Evolutionary conservation across 2,888 invertebrate genomes (phyloP), one percentile per base, ranked within the genome.

Genomic region (Temnothorax ravouxi): DNA sequence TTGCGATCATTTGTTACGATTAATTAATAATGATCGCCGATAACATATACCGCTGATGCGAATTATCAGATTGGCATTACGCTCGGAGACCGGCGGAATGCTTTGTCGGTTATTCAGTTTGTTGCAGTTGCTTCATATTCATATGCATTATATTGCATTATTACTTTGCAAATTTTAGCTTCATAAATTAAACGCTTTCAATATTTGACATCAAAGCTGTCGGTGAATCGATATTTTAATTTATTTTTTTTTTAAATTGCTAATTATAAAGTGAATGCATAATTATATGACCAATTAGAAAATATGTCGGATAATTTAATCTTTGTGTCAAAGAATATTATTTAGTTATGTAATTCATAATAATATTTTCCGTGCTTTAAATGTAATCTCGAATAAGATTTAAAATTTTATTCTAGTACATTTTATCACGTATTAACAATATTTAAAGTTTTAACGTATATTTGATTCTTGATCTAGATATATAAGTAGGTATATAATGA

Each of bases 11-110:
- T 25, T 38, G 59, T 18, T 72, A 38, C 59, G 21, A 72, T 72
- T 80, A 59, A 80, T 80, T 80, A 80, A 80, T 80, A 80, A 80
- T 72, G 47, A 80, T 66, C 56, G 59, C 67, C 41, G 25, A 59
- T 72, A 74, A 80, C 72, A 47, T 47, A 18, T 47, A 18, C 79
- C 21, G 21, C 59, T 9, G 38, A 50, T 59, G 38, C 25, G 34
- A 38, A 79, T 79, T 72, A 80, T 59, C 59, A 38, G 59, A 72
- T 59, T 47, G 59, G 0, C 34, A 41, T 79, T 69, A 54, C 47
- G 18, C 21, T 9, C 54, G 25, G 13, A 72, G 18, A 18, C 4
- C 47, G 47, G 29, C 18, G 74, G 18, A 72, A 72, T 59, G 79
- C 79, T 80, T 72, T 80, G 38, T 79, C 21, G 34, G 3, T 18